A percentile compares a stretch with the other conserved stretches of the same genome.
Conservation (phyloP, 2,797 vertebrate species). For the Halcyon badia region DNA sequence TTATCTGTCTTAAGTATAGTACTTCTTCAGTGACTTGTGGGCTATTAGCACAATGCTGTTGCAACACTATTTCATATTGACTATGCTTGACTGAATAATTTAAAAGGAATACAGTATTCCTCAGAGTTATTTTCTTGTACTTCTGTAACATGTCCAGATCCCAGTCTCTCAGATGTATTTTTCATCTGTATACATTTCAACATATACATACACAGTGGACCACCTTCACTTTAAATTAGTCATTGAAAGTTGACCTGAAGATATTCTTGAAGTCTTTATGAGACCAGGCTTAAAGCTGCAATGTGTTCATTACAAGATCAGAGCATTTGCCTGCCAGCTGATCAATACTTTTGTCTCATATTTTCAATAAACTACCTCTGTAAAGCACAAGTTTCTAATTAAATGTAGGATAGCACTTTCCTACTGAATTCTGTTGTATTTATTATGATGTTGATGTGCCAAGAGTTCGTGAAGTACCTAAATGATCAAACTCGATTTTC, state of each 20-base stretch:
- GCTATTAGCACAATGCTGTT: neutral
- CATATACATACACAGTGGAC: neutral
- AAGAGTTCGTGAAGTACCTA: neutral
- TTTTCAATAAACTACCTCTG: neutral
- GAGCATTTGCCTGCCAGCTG: neutral
- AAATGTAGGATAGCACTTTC: neutral
- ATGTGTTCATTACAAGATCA: neutral
- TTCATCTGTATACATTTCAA: constrained; percentile 25
- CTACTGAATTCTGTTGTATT: neutral
- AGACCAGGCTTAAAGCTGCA: neutral
- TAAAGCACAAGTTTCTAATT: neutral
- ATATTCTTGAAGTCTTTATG: neutral
- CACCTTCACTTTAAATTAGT: neutral
- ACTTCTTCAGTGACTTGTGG: neutral
- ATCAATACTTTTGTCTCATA: neutral
- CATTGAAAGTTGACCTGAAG: neutral
- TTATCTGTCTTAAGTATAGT: neutral
- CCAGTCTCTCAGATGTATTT: neutral
- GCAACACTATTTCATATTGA: neutral
- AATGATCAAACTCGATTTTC: neutral
- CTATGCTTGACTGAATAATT: neutral
- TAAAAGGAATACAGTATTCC: neutral
- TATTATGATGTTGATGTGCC: neutral
- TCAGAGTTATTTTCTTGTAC: neutral
- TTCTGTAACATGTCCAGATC: neutral